Evolutionary conservation across 2,888 invertebrate species (phyloP).

Genomic region (Pristionchus maxplancki): DNA sequence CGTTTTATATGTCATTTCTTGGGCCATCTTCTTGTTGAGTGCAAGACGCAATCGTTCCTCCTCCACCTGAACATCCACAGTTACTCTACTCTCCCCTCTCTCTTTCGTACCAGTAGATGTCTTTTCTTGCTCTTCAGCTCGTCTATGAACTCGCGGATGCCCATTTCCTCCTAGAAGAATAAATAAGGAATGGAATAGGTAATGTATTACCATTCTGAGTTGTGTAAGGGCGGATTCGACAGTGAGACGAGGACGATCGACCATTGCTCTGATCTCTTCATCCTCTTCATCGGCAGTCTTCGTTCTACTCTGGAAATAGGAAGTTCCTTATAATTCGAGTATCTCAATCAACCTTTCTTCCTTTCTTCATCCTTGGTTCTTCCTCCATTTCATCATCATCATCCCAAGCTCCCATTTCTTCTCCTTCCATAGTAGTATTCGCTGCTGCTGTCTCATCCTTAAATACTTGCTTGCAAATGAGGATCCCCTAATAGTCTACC

Average conservation of each 20-base stretch:
- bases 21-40: constrained; percentile 5
- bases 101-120: not conserved
- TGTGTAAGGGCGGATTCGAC: not conserved
- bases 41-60: constrained; percentile 7
- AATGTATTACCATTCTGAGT: constrained; percentile 8
- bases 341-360: not conserved
- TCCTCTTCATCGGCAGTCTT: not conserved
- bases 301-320: not conserved
- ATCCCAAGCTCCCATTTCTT: not conserved
- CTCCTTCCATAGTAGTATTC: not conserved
- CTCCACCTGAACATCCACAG: not conserved
- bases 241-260: constrained; percentile 16
- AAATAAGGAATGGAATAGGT: too few species aligned
- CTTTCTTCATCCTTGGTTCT: not conserved
- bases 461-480: not conserved
- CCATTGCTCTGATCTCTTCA: constrained; percentile 9
- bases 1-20: not conserved
- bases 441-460: not conserved
- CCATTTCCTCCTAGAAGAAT: constrained; percentile 9
- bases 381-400: not conserved
- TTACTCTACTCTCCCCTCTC: not conserved
- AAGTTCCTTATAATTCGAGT: not conserved
- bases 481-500: not conserved
- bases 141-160: constrained; percentile 14
- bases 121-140: constrained; percentile 4